These are phyloP conservation scores for Macquaria australasica DNA, from an alignment of 2,113 vertebrate genomes.

Conservation along the genomic window DNA sequence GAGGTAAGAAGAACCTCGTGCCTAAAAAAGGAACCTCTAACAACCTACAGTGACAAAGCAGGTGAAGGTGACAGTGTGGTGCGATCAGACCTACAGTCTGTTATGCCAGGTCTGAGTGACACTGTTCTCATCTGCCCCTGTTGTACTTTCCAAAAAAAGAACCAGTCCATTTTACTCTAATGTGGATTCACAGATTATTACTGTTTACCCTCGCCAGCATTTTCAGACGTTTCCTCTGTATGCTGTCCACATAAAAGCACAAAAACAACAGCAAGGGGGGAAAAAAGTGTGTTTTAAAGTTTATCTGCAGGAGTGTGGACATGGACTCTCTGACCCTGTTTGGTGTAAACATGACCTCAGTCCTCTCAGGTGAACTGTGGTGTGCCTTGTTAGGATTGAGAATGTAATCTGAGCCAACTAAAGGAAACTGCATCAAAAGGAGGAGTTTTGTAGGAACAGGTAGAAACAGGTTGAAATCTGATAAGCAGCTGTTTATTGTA, in stretches of 20 bases:
- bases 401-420: neutral
- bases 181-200: neutral
- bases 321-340: slow-evolving; percentile 6
- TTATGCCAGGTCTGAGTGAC: slow-evolving; percentile 33
- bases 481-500: neutral
- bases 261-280: neutral
- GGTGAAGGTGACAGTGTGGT: slow-evolving; percentile 14
- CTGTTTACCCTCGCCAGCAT: neutral
- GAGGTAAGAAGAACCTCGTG: slow-evolving; percentile 38
- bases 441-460: neutral
- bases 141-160: slow-evolving; percentile 6
- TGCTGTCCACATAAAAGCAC: neutral
- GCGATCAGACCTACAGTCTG: slow-evolving; percentile 39
- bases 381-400: neutral
- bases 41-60: slow-evolving; percentile 34
- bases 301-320: neutral
- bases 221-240: neutral
- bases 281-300: neutral
- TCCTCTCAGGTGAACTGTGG: neutral
- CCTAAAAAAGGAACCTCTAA: slow-evolving; percentile 53
- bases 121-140: neutral
- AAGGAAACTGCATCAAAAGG: neutral
- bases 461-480: neutral
- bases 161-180: neutral
- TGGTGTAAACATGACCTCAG: slow-evolving; percentile 17